Evolutionary conservation across 2,113 vertebrate species (phyloP), one percentile per base, ranked within the genome.

Genomic region (Gobio gobio): DNA sequence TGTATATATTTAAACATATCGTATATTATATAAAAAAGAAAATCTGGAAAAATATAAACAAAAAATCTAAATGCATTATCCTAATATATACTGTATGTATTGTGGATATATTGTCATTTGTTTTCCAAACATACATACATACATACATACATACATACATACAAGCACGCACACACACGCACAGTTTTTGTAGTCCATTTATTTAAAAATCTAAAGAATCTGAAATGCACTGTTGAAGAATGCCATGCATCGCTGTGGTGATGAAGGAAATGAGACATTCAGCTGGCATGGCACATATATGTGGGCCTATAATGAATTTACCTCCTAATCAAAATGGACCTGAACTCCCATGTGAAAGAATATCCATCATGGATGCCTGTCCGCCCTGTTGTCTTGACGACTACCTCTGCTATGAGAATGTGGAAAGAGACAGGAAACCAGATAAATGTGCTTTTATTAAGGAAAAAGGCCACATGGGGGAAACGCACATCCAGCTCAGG

Each of bases 311-410:
- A 92, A 92, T 86, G 89, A 92, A 84, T 91, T 85, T 84, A 89
- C 83, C 85, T 86, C 85, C 89, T 92, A 93, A 94, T 93, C 90
- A 93, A 90, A 85, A 88, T 54, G 83, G 90, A 91, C 89, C 89
- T 45, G 63, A 74, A 86, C 76, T 82, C 83, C 83, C 83, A 70
- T 49, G 74, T 66, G 86, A 85, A 84, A 89, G 90, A 91, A 90
- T 61, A 78, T 47, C 59, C 43, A 91, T 90, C 85, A 76, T 29
- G 16, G n/a, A 76, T 29, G 45, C 64, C 70, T 83, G 45, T 43
- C 58, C 58, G 78, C 70, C 45, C 49, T 36, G 72, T 82, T 73
- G 58, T 75, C 83, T 76, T 84, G 73, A 84, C 45, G 47, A 84
- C 83, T 51, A 47, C 78, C 22, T 45, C 29, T n/a, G 40, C 24